Base-by-base conservation (phyloP, 2,888 invertebrate genomes). In the Cephus rjabovi region DNA sequence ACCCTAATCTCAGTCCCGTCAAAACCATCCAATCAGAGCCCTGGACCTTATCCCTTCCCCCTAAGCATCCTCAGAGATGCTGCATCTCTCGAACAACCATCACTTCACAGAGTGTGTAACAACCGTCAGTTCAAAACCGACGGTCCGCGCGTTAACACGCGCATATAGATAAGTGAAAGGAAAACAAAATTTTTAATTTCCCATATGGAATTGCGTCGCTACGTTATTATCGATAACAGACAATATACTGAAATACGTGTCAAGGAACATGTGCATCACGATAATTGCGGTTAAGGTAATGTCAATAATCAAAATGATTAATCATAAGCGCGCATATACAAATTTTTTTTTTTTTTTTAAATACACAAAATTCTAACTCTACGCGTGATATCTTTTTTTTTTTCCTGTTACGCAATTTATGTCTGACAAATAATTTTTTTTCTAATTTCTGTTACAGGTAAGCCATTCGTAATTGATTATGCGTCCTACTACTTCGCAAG, bases 361-460 rank as follows among this genome's bases (percentile, higher is more conserved):
- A 34, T 1, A 34, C 9, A 34, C 34, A 9, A 11, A 37, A 6
- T 40, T 40, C 6, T 23, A 15, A 56, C 56, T 1, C 56, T 2
- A 11, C 12, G 6, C 1, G 6, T 4, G 40, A 15, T 23, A 23
- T 34, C 6, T 40, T 1, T 6, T 40, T 40, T 15, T 4, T 40
- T 40, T 15, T 40, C 4, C 1, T 40, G 6, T 69, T 34, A 35
- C 31, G 35, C 31, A 75, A 33, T 40, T n/a, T 40, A 11, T 37
- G 68, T 11, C 30, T 30, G 11, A 30, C 3, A 2, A 74, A 9
- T 76, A 37, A 37, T 40, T 73, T 78, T 69, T 78, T 79, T 80
- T 56, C 40, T 75, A 78, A 79, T 85, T 75, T 83, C n/a, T 87
- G 86, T 88, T 89, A 68, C 88, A 89, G 88, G 89, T 89, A 86